Evolutionary conservation across 2,888 invertebrate genomes (phyloP).

Genomic region (Brachyptera risi): DNA sequence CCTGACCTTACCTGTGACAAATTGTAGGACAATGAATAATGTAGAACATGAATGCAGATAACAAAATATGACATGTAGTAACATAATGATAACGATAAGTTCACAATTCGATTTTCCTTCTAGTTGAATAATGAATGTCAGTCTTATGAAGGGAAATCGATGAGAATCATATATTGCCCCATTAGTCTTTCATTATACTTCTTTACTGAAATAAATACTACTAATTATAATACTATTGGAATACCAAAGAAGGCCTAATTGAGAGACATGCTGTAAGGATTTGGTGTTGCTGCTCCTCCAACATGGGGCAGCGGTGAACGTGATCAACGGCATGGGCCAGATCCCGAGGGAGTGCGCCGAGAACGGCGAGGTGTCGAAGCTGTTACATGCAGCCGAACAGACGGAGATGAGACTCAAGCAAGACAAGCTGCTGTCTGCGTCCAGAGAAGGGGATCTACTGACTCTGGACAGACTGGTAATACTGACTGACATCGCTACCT

Average conservation of each 20-base stretch:
- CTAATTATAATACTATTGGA: slow-evolving; percentile 10
- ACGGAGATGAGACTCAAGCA: slow-evolving; percentile 55
- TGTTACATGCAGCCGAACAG: slow-evolving; percentile 57
- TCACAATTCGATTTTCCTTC: no score
- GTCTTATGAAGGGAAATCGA: no score
- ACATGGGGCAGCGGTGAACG: slow-evolving; percentile 58
- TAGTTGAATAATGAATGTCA: no score
- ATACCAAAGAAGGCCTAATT: background rate
- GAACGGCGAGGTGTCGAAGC: slow-evolving; percentile 49
- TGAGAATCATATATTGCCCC: no score
- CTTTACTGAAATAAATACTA: no score
- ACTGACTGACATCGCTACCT: no score
- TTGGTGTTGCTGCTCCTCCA: slow-evolving; percentile 57
- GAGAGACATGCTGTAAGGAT: slow-evolving; percentile 53
- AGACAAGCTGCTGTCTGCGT: slow-evolving; percentile 54
- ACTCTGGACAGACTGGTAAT: slow-evolving; percentile 56
- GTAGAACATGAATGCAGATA: no score
- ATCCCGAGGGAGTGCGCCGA: slow-evolving; percentile 56
- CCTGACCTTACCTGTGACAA: no score
- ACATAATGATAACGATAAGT: no score
- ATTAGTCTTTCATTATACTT: no score
- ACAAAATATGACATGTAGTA: no score
- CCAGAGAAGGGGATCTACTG: slow-evolving; percentile 56
- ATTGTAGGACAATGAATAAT: no score
- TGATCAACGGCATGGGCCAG: slow-evolving; percentile 62